Evolutionary conservation across 2,113 vertebrate genomes (phyloP), one percentile per base, ranked within the genome.

Genomic region (Petaurus breviceps): DNA sequence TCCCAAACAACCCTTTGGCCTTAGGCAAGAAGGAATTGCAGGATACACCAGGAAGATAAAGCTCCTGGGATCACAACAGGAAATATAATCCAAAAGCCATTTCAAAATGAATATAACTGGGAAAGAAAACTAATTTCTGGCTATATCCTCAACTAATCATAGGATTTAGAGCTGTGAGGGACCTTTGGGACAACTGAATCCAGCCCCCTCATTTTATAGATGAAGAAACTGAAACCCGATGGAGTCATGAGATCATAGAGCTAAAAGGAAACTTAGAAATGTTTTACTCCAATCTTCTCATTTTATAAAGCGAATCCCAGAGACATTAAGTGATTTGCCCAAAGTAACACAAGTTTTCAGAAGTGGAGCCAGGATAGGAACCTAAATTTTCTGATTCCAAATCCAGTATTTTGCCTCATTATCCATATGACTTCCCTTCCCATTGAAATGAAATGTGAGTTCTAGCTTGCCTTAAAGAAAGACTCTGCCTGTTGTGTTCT

Each of bases 381-480:
- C 7, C 68, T 43, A 84, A 84, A 22, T 84, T 84, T 84, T 84
- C n/a, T 84, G 37, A n/a, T 23, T 43, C 37, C 68, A 84, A 84
- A 84, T 84, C 14, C 68, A 84, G 61, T 92, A 16, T 54, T 51
- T 10, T 51, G 2, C 90, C 3, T 54, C 47, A 3, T n/a, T 68
- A 84, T 84, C 5, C 19, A 43, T 43, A 43, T 43, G 19, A 84
- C 2, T 68, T 68, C n/a, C 43, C 68, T 84, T 25, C 24, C 43
- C 55, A 51, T 77, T 91, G 68, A 24, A 95, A 90, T 90, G 23
- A 93, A 77, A 53, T 91, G 5, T 51, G 52, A 61, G 84, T 47
- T 93, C 91, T 57, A 16, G 0, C 28, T 93, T 95, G 91, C 77
- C 92, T 31, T 54, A 37, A 94, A 92, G 52, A 91, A 89, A 77